These are phyloP conservation scores for Eutolmus rufibarbis DNA, from an alignment of 2,888 invertebrate species.

Conservation along the genomic window DNA sequence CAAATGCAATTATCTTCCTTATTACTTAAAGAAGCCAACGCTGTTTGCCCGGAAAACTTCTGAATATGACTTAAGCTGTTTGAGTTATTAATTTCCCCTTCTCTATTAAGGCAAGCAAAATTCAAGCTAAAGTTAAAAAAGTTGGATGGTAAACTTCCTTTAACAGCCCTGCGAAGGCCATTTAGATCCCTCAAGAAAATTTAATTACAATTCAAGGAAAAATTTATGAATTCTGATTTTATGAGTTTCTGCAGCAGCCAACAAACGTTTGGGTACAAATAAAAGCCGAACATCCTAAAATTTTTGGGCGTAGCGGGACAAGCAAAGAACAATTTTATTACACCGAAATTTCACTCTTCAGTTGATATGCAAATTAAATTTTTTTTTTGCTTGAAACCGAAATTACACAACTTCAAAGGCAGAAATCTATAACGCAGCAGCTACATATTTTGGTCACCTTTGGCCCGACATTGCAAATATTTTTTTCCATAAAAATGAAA, in stretches of 20 bases:
- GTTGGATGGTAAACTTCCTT: not conserved
- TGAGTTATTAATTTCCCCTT: not conserved
- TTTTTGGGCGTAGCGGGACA: not conserved
- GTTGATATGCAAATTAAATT: constrained; percentile 37
- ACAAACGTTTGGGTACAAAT: not conserved
- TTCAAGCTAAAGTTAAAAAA: not conserved
- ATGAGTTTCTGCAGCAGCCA: not conserved
- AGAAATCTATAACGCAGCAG: constrained; percentile 18
- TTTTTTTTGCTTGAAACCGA: constrained; percentile 21
- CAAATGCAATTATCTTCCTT: not conserved
- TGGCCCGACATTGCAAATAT: not conserved
- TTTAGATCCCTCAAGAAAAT: constrained; percentile 10
- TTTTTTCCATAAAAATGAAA: constrained; percentile 28
- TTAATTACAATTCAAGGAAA: constrained; percentile 9
- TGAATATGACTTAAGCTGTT: not conserved
- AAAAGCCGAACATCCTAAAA: not conserved
- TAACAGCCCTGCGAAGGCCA: not conserved
- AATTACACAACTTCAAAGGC: constrained; percentile 21
- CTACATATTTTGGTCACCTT: constrained; percentile 7
- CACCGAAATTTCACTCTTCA: constrained; percentile 23
- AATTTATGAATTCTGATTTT: not conserved
- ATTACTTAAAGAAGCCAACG: not conserved
- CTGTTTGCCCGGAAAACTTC: not conserved
- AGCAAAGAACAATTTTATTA: constrained; percentile 12
- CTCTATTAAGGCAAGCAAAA: not conserved